Conservation (phyloP, 1,140 invertebrate species). For the Atta colombica region DNA sequence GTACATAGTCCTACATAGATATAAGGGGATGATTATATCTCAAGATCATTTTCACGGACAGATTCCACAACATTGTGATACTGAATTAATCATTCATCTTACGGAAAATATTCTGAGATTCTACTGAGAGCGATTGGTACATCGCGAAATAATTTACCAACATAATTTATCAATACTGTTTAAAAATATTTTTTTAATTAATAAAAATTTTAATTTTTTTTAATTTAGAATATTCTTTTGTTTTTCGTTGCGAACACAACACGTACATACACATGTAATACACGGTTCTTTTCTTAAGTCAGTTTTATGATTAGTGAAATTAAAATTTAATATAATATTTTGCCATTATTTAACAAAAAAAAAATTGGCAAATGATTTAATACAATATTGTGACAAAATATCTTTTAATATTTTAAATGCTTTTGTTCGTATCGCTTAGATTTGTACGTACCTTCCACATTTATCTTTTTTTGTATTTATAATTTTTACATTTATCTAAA, state of each 20-base stretch:
- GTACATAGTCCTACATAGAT: background rate
- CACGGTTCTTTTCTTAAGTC: too few relatives aligned
- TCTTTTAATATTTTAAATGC: background rate
- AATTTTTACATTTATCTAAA: background rate
- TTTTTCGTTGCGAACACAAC: too few relatives aligned
- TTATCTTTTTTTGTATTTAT: background rate
- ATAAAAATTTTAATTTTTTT: too few relatives aligned
- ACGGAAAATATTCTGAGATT: background rate
- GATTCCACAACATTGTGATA: background rate
- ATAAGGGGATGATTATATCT: background rate
- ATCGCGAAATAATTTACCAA: constrained; percentile 26
- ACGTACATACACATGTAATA: too few relatives aligned
- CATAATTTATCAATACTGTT: constrained; percentile 25
- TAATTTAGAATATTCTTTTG: background rate
- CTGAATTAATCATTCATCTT: background rate
- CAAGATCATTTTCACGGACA: background rate
- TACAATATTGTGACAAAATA: background rate
- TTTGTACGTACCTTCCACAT: background rate
- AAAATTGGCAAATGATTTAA: background rate
- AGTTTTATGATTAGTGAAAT: background rate
- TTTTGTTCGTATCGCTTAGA: background rate
- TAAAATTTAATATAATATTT: background rate
- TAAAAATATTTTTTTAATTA: too few relatives aligned
- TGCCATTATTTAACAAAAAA: background rate
- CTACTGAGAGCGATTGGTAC: background rate